Evolutionary conservation across 2,888 invertebrate species (phyloP), one percentile per base, ranked within the genome.

Genomic region (Parasteatoda lunata): DNA sequence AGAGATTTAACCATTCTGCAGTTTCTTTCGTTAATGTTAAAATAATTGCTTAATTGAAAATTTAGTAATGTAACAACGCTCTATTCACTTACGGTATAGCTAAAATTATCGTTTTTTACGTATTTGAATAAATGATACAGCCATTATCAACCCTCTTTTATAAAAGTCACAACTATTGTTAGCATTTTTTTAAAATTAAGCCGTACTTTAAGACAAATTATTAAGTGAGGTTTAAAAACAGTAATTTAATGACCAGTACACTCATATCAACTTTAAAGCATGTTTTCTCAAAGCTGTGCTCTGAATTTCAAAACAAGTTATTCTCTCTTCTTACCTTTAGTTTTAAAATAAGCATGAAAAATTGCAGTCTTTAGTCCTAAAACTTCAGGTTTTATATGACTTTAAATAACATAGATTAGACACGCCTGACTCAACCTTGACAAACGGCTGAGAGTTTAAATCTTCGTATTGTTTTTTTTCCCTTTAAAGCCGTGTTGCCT

Each of bases 371-470:
- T 45, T 59, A 13, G 30, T 5, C 51, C 6, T 49, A 68, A 59
- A 71, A 30, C 45, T 79, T 59, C 45, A 13, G 45, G 65, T 48
- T 48, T 64, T 66, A 59, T 64, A 49, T 45, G 70, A 76, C 76
- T 69, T 76, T 76, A 69, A 76, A 82, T 70, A 70, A 76, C 65
- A 54, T 64, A 70, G 82, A 82, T 82, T 82, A 82, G 76, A 9
- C 45, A 70, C 70, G 82, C 82, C n/a, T 82, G 82, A 82, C 69
- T 82, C 77, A 76, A 70, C 75, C 47, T 45, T 76, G 76, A 82
- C 82, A 70, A 76, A 82, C 76, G 76, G 51, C 64, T 47, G 15
- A 64, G 15, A 76, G 15, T 71, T 71, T 79, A 72, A 70, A 13
- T 59, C 64, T 59, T 4, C n/a, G 15, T 15, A n/a, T n/a, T n/a